Evolutionary conservation across 1,140 invertebrate genomes (phyloP).

Genomic region (Apocrypta bakeri): DNA sequence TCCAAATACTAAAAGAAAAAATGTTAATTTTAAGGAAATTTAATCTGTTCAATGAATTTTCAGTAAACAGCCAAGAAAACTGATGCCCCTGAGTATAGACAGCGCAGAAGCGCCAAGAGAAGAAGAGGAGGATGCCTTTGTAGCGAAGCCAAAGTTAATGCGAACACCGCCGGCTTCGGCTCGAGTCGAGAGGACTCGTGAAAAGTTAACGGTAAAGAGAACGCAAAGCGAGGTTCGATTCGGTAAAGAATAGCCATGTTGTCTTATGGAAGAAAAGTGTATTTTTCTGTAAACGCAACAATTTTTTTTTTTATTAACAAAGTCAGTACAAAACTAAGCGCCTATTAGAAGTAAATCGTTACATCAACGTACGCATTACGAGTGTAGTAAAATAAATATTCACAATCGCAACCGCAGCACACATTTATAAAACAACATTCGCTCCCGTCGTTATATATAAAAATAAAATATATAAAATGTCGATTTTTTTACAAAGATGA

Average conservation of each 20-base stretch:
- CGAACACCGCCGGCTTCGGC: constrained; percentile 59
- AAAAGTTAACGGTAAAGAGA: not conserved
- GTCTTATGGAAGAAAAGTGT: constrained; percentile 18
- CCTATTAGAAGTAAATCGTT: constrained; percentile 27
- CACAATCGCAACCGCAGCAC: constrained; percentile 40
- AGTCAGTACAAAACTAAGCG: constrained; percentile 40
- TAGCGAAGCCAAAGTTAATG: constrained; percentile 63
- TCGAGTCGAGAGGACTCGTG: not conserved
- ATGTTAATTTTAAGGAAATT: not conserved
- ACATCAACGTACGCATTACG: constrained; percentile 23
- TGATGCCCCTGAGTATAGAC: not conserved
- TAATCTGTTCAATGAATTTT: not conserved
- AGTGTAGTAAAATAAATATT: constrained; percentile 49
- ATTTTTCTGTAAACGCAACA: constrained; percentile 33
- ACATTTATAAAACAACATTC: constrained; percentile 26
- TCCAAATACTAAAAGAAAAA: not conserved
- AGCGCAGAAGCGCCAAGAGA: not conserved
- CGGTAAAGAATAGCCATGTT: too few relatives aligned
- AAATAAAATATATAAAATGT: constrained; percentile 1
- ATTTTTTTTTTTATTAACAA: constrained; percentile 49
- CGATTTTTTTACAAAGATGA: not conserved
- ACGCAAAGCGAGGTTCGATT: not conserved
- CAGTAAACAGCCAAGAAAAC: constrained; percentile 5
- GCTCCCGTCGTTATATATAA: not conserved
- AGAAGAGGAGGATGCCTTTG: constrained; percentile 60